Percentiles rank a stretch among this genome's conserved stretches.
Evolutionary conservation across 2,797 vertebrate genomes (phyloP).

Genomic region (Amblyopsis hoosieri): DNA sequence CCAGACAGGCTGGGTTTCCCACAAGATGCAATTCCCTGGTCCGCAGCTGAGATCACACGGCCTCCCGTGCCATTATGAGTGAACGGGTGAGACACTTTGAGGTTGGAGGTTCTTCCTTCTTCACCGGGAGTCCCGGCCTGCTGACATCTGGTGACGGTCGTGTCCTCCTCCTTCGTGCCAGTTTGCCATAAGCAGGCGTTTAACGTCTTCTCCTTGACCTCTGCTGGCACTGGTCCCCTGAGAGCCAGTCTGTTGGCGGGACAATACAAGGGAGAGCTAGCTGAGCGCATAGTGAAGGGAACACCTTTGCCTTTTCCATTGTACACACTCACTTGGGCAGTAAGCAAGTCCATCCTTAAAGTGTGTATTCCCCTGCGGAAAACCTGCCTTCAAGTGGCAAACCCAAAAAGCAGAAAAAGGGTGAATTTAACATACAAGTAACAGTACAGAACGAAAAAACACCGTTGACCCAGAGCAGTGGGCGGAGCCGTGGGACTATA

Average conservation of each 20-base stretch:
- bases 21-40: conserved; percentile 45
- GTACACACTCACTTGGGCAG: conserved; percentile 35
- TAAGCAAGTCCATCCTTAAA: conserved; percentile 56
- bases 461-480: neutral
- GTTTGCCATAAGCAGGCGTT: neutral
- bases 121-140: conserved; percentile 27
- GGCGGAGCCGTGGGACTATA: conserved; percentile 4
- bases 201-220: neutral
- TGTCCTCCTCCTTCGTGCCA: conserved; percentile 13
- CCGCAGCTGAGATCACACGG: conserved; percentile 27
- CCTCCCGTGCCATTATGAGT: conserved; percentile 35
- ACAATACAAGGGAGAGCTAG: conserved; percentile 58
- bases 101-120: conserved; percentile 21
- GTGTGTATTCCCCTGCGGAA: conserved; percentile 50
- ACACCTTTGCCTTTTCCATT: conserved; percentile 22
- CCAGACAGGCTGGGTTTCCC: conserved; percentile 33
- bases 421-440: conserved; percentile 30
- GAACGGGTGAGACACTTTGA: conserved; percentile 12
- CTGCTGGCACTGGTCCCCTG: conserved; percentile 12
- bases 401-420: conserved; percentile 48
- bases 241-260: conserved; percentile 42
- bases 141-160: conserved; percentile 22
- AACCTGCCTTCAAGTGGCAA: conserved; percentile 40
- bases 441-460: conserved; percentile 1
- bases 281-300: conserved; percentile 70